These are phyloP conservation scores for Collichthys lucidus DNA, from an alignment of 2,113 vertebrate species.

Conservation along the genomic window DNA sequence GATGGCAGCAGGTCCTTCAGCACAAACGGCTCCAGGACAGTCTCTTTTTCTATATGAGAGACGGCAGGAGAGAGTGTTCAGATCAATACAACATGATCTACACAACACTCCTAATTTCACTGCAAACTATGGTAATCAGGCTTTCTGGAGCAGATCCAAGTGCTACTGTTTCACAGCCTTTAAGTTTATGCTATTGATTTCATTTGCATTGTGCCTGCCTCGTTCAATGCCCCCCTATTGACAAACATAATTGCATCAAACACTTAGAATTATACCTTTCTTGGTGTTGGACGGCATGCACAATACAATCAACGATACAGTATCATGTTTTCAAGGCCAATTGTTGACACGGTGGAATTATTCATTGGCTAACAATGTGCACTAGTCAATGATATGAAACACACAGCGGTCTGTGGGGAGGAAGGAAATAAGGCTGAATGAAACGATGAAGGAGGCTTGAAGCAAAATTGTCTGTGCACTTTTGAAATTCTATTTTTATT, in stretches of 20 bases:
- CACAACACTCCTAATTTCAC: slow-evolving; percentile 16
- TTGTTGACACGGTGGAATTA: slow-evolving; percentile 30
- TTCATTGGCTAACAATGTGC: slow-evolving; percentile 10
- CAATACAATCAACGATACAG: slow-evolving; percentile 20
- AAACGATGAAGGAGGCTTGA: slow-evolving; percentile 6
- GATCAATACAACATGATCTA: slow-evolving; percentile 44
- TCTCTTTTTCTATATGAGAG: slow-evolving; percentile 92
- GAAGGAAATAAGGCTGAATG: neutral
- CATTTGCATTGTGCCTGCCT: slow-evolving; percentile 50
- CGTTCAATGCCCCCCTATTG: slow-evolving; percentile 24
- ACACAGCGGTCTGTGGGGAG: neutral
- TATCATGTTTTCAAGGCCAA: slow-evolving; percentile 2
- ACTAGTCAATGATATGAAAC: neutral
- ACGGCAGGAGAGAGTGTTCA: slow-evolving; percentile 33
- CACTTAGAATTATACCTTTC: slow-evolving; percentile 46
- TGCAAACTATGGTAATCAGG: neutral
- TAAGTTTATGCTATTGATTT: slow-evolving; percentile 44
- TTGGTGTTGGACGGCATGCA: slow-evolving; percentile 7
- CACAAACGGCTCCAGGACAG: slow-evolving; percentile 95
- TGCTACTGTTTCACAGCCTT: slow-evolving; percentile 31
- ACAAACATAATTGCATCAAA: slow-evolving; percentile 41
- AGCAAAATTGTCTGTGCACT: neutral
- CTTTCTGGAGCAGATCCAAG: slow-evolving; percentile 29
- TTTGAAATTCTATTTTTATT: neutral
- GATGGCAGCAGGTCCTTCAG: slow-evolving; percentile 92